These are phyloP conservation scores for Micronycteris hirsuta DNA, from an alignment of 2,113 vertebrate species.

Conservation along the genomic window DNA sequence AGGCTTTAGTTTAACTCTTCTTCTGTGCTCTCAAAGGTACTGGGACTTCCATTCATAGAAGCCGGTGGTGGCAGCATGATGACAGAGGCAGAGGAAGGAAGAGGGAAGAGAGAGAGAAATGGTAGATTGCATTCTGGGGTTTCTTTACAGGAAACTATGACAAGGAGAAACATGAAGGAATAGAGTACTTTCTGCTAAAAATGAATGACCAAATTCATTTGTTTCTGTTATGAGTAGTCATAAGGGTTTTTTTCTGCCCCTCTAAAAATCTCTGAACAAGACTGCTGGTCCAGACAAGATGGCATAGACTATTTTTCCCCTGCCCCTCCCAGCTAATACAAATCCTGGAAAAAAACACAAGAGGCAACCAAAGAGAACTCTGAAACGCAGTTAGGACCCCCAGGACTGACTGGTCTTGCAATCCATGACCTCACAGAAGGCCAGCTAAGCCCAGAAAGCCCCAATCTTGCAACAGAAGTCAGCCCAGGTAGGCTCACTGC, in stretches of 20 bases:
- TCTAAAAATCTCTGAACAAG: not conserved
- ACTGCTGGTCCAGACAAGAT: not conserved
- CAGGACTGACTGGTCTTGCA: not conserved
- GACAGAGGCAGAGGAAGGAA: not conserved
- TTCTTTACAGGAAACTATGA: not conserved
- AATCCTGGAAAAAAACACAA: not conserved
- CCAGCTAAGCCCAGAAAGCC: not conserved
- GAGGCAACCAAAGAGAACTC: not conserved
- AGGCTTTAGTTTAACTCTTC: not conserved
- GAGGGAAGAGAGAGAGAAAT: not conserved
- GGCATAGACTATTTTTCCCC: not conserved
- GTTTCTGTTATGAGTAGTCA: not conserved
- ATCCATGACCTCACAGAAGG: not conserved
- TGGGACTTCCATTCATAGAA: not conserved
- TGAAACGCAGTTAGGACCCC: not conserved
- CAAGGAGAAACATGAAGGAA: not conserved
- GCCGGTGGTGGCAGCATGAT: not conserved
- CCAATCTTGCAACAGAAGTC: not conserved
- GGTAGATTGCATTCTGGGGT: not conserved
- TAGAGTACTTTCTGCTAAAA: not conserved
- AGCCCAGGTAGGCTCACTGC: not conserved
- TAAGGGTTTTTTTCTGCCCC: not conserved
- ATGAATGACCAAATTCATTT: conserved; percentile 3
- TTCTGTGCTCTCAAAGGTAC: not conserved
- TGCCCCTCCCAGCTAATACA: not conserved